Base-by-base conservation (phyloP, 2,797 vertebrate species). In the Ctenochaetus hawaiiensis region DNA sequence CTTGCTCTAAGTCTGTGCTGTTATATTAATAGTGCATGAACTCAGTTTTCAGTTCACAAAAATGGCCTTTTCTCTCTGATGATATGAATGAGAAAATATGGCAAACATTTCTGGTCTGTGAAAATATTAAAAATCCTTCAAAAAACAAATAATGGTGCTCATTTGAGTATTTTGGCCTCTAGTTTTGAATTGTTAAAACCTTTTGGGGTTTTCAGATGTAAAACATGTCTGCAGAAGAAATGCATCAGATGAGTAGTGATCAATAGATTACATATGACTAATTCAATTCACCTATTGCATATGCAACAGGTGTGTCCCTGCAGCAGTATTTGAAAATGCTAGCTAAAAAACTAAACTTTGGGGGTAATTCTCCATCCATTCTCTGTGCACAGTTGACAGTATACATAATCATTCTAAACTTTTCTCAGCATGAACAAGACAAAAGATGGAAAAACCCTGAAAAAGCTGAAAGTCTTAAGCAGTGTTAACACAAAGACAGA, bases 1-100 rank as follows among this genome's bases (percentile, higher is more conserved):
- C 37, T 72, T 82, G 53, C 41, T 70, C 52, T 77, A 44, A 76
- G 80, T 86, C 39, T 56, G 53, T 57, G 58, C 51, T 56, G 54
- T 70, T 56, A 8, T 65, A 71, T 67, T 54, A 71, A 60, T 65
- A 49, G 56, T 48, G n/a, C 48, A 61, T 26, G 58, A 76, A 37
- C 45, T 68, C 14, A 20, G n/a, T 67, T 67, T 20, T 20, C 54
- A 54, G 57, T 52, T 62, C 13, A 48, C 45, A 39, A 13, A 30
- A 7, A 61, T 8, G 45, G 18, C 0, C 34, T 44, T 72, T 56
- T 49, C 48, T 62, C 17, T 66, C 20, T 78, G 41, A 37, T n/a
- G 7, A 30, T 5, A 18, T 17, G 26, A 49, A 47, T 23, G 1
- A 22, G 7, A 48, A n/a, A 63, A 58, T 22, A 47, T 56, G 8